Evolutionary conservation across 2,888 invertebrate genomes (phyloP), one percentile per base, ranked within the genome.

Genomic region (Myopa tessellatipennis): DNA sequence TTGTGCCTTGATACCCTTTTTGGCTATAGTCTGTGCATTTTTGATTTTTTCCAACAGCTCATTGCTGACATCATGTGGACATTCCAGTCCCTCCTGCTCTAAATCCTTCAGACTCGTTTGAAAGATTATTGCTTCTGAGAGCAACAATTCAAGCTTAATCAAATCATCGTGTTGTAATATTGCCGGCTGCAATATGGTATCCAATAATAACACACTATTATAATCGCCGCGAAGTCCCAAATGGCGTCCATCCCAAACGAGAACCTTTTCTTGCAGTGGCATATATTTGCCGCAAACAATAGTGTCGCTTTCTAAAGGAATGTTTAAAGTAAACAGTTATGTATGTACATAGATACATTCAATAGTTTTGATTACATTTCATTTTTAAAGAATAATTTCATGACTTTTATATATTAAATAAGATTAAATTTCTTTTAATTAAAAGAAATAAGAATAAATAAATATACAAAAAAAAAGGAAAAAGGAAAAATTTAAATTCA

Each of bases 171-270:
- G 91, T 84, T 94, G 93, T 73, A 92, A 90, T 80, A 96, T 91
- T 73, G 96, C 94, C 80, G 94, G 93, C 90, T 98, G 97, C 78
- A 98, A 91, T 84, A 96, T 95, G 74, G 97, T 96, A 87, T 97
- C 96, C 84, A 98, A 90, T 78, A 98, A 90, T 74, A 98, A 91
- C 76, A 97, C 96, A 80, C 97, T 97, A 90, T 96, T 97, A 89
- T 97, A 95, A 89, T 97, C 97, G 77, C 95, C 94, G 79, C 98
- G 92, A 80, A 96, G 93, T 81, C 96, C 96, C 83, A 97, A 91
- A 81, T 94, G 93, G 85, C 92, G 92, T 82, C 93, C 94, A 91
- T 96, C 95, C 90, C 95, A 95, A 85, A 96, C 93, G 83, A 97
- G 91, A 83, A 97, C 92, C 88, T 95, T 93, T 89, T 97, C 96